Base-by-base conservation (phyloP, 2,888 invertebrate genomes). In the Myathropa florea region DNA sequence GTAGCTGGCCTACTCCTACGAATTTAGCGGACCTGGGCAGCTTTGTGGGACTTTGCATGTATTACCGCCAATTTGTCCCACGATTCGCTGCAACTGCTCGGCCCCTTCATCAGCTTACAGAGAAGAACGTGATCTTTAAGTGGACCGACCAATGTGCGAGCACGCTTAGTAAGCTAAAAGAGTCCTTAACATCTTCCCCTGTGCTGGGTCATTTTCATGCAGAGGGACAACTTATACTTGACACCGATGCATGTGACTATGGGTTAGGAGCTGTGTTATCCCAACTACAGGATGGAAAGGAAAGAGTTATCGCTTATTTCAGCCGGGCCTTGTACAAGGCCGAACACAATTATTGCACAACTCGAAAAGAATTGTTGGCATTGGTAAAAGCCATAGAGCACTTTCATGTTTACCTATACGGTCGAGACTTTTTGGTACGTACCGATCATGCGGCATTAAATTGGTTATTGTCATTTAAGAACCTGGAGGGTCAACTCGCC, bases 301-400 rank as follows among this genome's bases (percentile, higher is more conserved):
- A 89, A 23, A 39, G 55, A 21, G 77, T 88, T 1, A 81, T 89
- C 28, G 39, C 39, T 2, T 68, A 68, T 57, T 68, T 68, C 18
- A 68, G 57, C 57, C 33, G 30, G 33, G 57, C 21, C 18, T 60
- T 71, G 39, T 39, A 60, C 60, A 71, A 60, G 30, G 6, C 59
- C 0, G 60, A 76, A 30, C 60, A 67, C 10, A 76, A 67, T 24
- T 60, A 65, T 24, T 59, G 60, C 60, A 60, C 39, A 1, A 65
- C 64, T 0, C 39, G 64, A 26, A 67, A 67, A 10, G 67, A 76
- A 55, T n/a, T 67, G 12, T 12, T 53, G n/a, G 59, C 24, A 61
- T 21, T 72, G 46, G n/a, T 61, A 3, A 46, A 39, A 70, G 70
- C 39, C 1, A 59, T 75, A 53, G 59, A 64, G 18, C 39, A 75